Conservation (phyloP, 2,888 invertebrate species). For the Andrena flavipes region DNA sequence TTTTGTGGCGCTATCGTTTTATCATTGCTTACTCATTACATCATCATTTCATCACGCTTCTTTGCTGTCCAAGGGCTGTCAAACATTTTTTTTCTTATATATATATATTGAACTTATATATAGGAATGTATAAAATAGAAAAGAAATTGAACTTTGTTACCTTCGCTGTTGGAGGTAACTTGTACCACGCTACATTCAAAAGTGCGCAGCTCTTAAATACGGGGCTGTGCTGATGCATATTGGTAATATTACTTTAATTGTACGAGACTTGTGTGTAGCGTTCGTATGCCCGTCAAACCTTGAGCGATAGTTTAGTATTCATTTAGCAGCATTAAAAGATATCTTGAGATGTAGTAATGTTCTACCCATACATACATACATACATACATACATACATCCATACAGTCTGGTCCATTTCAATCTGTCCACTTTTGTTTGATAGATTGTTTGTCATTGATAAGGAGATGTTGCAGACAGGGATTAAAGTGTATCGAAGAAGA, state of each 20-base stretch:
- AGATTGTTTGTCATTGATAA: neutral
- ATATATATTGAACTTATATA: neutral
- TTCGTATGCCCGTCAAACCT: conserved; percentile 41
- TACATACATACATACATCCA: conserved; percentile 4
- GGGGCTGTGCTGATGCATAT: conserved; percentile 44
- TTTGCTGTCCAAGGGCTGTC: conserved; percentile 60
- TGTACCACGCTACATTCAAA: conserved; percentile 20
- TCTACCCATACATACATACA: conserved; percentile 7
- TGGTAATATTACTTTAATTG: conserved; percentile 26
- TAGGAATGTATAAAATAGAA: neutral
- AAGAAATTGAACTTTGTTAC: conserved; percentile 2
- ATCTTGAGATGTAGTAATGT: conserved; percentile 46
- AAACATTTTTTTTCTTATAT: conserved; percentile 23
- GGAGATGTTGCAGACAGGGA: neutral
- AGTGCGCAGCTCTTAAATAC: conserved; percentile 48
- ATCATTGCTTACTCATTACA: conserved; percentile 63
- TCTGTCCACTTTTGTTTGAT: neutral
- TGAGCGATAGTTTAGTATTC: conserved; percentile 49
- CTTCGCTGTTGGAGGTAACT: conserved; percentile 37
- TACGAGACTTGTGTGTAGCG: conserved; percentile 55
- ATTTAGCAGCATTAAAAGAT: conserved; percentile 46
- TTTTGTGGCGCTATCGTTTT: conserved; percentile 54
- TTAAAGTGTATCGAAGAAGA: neutral
- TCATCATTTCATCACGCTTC: conserved; percentile 66
- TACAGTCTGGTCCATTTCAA: conserved; percentile 34